phyloP scores from a whole-genome alignment of 2,888 invertebrate species.

The Brachycybe producta region DNA sequence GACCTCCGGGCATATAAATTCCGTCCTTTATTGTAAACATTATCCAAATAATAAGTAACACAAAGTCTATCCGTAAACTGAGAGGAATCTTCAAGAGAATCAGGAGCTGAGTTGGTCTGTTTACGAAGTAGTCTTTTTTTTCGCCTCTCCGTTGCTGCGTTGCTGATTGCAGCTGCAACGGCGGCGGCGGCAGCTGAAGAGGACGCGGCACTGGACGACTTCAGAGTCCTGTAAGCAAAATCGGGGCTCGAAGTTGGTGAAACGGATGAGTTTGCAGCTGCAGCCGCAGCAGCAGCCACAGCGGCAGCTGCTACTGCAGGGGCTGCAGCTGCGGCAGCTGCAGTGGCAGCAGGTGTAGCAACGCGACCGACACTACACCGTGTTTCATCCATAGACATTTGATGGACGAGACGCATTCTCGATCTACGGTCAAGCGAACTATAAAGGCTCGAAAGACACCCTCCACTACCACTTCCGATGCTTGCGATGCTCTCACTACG shows the following conservation, averaged over 20 bases:
- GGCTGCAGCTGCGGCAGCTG: constrained; percentile 16
- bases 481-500: constrained; percentile 19
- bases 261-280: background rate
- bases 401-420: constrained; percentile 17
- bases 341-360: constrained; percentile 12
- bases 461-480: constrained; percentile 13
- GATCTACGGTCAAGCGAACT: constrained; percentile 17
- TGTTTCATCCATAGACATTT: constrained; percentile 23
- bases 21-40: constrained; percentile 16
- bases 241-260: constrained; percentile 8
- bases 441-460: constrained; percentile 18
- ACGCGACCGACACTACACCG: constrained; percentile 9
- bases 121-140: constrained; percentile 30
- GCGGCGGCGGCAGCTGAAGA: background rate
- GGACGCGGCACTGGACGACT: background rate
- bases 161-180: constrained; percentile 9
- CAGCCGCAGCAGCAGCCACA: constrained; percentile 1
- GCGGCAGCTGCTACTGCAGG: constrained; percentile 10
- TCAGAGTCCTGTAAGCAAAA: constrained; percentile 3
- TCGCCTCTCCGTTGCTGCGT: constrained; percentile 26
- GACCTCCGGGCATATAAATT: constrained; percentile 13
- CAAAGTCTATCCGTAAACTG: constrained; percentile 20
- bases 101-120: constrained; percentile 35
- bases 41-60: constrained; percentile 21
- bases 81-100: constrained; percentile 29